phyloP scores from a whole-genome alignment of 2,888 invertebrate genomes.

The Mycalesis mineus region DNA sequence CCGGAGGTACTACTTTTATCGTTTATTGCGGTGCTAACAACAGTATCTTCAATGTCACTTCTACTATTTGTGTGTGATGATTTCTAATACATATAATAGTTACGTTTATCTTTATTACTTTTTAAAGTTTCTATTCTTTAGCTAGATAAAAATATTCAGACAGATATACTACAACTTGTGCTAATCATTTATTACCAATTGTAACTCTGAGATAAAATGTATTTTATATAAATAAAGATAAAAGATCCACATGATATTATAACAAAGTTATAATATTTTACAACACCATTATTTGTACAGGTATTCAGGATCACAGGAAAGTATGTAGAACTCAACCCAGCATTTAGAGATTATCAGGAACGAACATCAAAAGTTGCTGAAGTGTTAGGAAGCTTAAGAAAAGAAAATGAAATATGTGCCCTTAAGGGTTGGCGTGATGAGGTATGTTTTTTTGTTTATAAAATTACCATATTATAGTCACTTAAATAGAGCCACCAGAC shows the following conservation, averaged over 20 bases:
- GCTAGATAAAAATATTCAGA: too few relatives aligned
- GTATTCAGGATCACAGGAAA: conserved; percentile 85
- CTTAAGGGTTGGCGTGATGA: conserved; percentile 96
- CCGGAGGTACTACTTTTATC: conserved; percentile 81
- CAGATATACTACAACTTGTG: too few relatives aligned
- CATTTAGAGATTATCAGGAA: conserved; percentile 90
- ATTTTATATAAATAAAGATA: too few relatives aligned
- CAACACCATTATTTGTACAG: conserved; percentile 56
- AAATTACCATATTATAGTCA: too few relatives aligned
- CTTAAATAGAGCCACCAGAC: too few relatives aligned
- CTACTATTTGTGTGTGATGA: neutral
- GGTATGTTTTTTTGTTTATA: too few relatives aligned
- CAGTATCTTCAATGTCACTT: neutral
- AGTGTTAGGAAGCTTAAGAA: conserved; percentile 86
- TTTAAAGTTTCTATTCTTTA: neutral
- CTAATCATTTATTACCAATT: neutral
- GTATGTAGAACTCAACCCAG: conserved; percentile 90
- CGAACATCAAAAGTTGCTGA: conserved; percentile 87
- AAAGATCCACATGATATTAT: too few relatives aligned
- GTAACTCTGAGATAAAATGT: too few relatives aligned
- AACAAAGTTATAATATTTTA: too few relatives aligned
- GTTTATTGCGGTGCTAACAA: neutral
- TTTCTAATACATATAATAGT: neutral
- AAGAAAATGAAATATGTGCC: conserved; percentile 87
- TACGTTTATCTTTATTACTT: neutral